A percentile compares a stretch with the other conserved stretches of the same genome.
Evolutionary conservation across 2,797 vertebrate genomes (phyloP).

Genomic region (Amblyraja radiata): DNA sequence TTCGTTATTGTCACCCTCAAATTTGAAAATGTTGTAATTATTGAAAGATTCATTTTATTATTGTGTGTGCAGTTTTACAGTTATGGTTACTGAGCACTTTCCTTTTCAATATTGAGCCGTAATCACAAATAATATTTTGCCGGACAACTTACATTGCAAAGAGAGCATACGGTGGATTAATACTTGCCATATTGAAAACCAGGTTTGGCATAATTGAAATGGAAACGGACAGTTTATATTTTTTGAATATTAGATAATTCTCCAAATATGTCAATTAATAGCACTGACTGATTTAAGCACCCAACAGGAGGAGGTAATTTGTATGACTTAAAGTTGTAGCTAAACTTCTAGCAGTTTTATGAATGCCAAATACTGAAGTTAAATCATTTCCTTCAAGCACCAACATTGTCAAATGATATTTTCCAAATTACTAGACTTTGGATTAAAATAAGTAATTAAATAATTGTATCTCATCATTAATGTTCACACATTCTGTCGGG

Average conservation of each 20-base stretch:
- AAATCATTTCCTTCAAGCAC: not conserved
- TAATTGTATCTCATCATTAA: not conserved
- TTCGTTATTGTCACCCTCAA: not conserved
- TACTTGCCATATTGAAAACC: not conserved
- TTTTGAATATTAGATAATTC: slow-evolving; percentile 57
- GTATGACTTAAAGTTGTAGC: not conserved
- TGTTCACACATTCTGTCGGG: not conserved
- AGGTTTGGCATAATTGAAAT: slow-evolving; percentile 18
- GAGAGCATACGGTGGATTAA: not conserved
- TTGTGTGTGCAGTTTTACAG: not conserved
- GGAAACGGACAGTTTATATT: slow-evolving; percentile 44
- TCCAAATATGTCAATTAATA: slow-evolving; percentile 58
- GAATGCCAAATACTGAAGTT: not conserved
- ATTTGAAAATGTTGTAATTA: not conserved
- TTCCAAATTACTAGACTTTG: not conserved
- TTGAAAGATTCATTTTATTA: no score
- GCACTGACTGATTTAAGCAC: slow-evolving; percentile 46
- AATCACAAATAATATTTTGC: not conserved
- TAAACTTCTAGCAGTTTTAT: not conserved
- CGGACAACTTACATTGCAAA: not conserved
- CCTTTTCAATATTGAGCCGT: not conserved
- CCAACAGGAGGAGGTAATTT: not conserved
- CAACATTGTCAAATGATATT: not conserved
- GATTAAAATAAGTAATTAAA: slow-evolving; percentile 24
- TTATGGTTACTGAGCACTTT: not conserved